These are phyloP conservation scores for Isoperla grammatica DNA, from an alignment of 2,888 invertebrate genomes.

Conservation along the genomic window DNA sequence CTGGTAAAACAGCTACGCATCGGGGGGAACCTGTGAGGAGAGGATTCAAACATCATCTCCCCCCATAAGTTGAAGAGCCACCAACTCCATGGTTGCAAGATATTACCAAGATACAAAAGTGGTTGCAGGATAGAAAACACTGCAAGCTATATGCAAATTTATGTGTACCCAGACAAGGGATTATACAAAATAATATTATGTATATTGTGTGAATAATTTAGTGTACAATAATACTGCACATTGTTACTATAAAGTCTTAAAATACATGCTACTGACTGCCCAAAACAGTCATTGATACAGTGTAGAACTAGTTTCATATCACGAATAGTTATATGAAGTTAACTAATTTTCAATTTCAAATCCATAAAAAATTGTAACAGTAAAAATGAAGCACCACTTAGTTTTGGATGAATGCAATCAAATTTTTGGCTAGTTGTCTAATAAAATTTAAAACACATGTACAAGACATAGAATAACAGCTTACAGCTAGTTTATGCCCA, in stretches of 20 bases:
- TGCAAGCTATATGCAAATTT: constrained; percentile 31
- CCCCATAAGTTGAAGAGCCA: constrained; percentile 4
- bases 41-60: too few species aligned
- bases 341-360: constrained; percentile 29
- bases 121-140: constrained; percentile 27
- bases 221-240: constrained; percentile 33
- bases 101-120: constrained; percentile 1
- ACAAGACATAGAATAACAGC: constrained; percentile 27
- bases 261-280: constrained; percentile 10
- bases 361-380: constrained; percentile 31
- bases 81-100: background rate
- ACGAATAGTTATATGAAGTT: constrained; percentile 24
- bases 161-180: constrained; percentile 28
- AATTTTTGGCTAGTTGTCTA: constrained; percentile 22
- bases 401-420: constrained; percentile 32
- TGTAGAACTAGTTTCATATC: constrained; percentile 26
- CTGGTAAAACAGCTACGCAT: background rate
- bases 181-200: constrained; percentile 21
- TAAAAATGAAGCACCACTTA: constrained; percentile 33
- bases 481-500: constrained; percentile 13
- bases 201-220: constrained; percentile 28
- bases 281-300: constrained; percentile 17
- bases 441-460: constrained; percentile 27
- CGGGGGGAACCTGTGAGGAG: background rate
- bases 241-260: constrained; percentile 24